A percentile compares a stretch with the other conserved stretches of the same genome.
These are phyloP conservation scores for Anoura caudifer DNA, from an alignment of 2,113 vertebrate genomes.

Conservation along the genomic window DNA sequence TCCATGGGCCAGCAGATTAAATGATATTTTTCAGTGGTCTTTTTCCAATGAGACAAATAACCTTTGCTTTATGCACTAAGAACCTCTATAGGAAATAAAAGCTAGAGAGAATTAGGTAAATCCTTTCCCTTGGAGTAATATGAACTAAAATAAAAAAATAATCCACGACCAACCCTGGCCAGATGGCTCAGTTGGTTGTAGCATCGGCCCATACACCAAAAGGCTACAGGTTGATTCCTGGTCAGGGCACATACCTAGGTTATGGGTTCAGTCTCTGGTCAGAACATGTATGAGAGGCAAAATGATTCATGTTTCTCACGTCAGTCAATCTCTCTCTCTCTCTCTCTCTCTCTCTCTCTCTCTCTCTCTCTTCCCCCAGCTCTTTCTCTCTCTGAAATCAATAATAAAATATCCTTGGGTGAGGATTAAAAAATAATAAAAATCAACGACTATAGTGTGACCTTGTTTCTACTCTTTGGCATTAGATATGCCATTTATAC, in stretches of 20 bases:
- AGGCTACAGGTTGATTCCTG: no score
- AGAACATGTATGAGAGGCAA: no score
- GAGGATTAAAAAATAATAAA: neutral
- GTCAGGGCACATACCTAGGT: no score
- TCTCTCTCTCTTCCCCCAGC: no score
- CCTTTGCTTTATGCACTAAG: neutral
- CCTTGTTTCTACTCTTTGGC: neutral
- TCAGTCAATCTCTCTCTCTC: no score
- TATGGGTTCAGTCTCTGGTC: no score
- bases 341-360: no score
- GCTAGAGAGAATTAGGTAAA: neutral
- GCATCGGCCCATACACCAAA: no score
- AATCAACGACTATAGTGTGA: neutral
- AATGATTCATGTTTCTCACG: no score
- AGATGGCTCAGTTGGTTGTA: no score
- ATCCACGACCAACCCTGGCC: neutral
- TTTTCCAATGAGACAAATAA: conserved; percentile 29
- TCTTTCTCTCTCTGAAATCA: no score
- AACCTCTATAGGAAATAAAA: neutral
- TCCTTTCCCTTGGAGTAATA: neutral
- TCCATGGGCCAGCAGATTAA: conserved; percentile 1
- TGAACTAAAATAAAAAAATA: conserved; percentile 5
- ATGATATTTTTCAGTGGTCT: conserved; percentile 1
- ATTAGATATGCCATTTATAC: neutral
- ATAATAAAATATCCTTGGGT: no score